phyloP scores from a whole-genome alignment of 2,113 vertebrate genomes.

The Melanerpes formicivorus region DNA sequence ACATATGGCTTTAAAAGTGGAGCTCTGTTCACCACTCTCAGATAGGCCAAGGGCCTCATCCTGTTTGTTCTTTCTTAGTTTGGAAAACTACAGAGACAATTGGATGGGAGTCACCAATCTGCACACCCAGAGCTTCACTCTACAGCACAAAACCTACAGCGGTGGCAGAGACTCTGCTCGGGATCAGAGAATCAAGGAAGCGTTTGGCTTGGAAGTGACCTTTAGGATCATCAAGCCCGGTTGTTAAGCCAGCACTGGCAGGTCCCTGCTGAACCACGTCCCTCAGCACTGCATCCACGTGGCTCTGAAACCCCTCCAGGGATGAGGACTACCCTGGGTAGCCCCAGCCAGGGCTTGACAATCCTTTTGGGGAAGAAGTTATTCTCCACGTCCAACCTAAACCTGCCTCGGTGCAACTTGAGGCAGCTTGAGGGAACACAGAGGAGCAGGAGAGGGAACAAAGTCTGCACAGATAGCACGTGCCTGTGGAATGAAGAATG shows the following conservation, averaged over 20 bases:
- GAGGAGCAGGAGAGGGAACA: neutral
- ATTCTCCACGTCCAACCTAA: too few relatives aligned
- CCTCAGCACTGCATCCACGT: too few relatives aligned
- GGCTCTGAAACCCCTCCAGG: too few relatives aligned
- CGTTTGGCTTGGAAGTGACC: too few relatives aligned
- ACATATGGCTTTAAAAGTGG: slow-evolving; percentile 50
- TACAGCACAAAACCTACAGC: neutral
- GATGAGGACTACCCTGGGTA: too few relatives aligned
- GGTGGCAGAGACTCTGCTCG: neutral
- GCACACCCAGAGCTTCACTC: neutral
- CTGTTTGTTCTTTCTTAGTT: neutral
- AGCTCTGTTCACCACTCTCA: neutral
- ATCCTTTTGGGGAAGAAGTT: too few relatives aligned
- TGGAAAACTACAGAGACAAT: neutral
- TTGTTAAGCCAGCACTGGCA: too few relatives aligned
- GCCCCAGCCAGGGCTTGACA: too few relatives aligned
- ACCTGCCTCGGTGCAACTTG: too few relatives aligned
- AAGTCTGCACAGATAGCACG: neutral
- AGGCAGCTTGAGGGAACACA: neutral
- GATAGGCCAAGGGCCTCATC: neutral
- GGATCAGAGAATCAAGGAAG: neutral
- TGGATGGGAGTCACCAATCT: neutral
- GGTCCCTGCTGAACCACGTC: too few relatives aligned
- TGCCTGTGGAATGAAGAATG: neutral
- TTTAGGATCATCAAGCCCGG: too few relatives aligned